Evolutionary conservation across 2,888 invertebrate species (phyloP), one percentile per base, ranked within the genome.

Genomic region (Phengaris arion): DNA sequence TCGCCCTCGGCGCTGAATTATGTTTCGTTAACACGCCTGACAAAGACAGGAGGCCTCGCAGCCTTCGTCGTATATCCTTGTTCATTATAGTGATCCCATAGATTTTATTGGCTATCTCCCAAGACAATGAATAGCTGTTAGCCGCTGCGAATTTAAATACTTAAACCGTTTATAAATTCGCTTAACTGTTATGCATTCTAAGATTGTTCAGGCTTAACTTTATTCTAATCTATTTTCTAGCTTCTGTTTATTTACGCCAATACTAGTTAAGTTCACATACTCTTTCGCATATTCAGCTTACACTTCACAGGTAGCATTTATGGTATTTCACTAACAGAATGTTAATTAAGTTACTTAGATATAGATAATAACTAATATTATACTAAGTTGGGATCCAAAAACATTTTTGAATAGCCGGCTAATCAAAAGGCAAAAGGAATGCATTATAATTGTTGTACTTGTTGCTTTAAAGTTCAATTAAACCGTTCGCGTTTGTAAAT

Each of bases 1-100:
- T 85, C 83, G 82, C 83, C 84, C 80, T 79, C 82, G 87, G 88
- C 86, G 88, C 89, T 93, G 91, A 93, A 92, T 93, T 90, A 92
- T 90, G 89, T 87, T 82, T 82, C 86, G 88, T 86, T 84, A 81
- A 82, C 83, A 83, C 80, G 78, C 81, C 82, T 80, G 84, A 85
- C 85, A 85, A 82, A 81, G 83, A 83, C 84, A 82, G 80, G 80
- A 80, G 82, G 82, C 81, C 80, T 80, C 81, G 80, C 74, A 79
- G 48, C 48, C 48, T 48, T 48, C 80, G 80, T 79, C 80, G 81
- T 85, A 86, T 86, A 87, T 87, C 87, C 87, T 85, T 85, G 87
- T 88, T 89, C 87, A 87, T 89, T 90, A 91, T 82, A 85, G 80
- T 77, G 82, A 83, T 81, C 81, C 81, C 80, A 80, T 80, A 83